Percentiles rank a stretch among this genome's conserved stretches.
phyloP scores from a whole-genome alignment of 2,797 vertebrate species.

The Halcyon chelicuti region DNA sequence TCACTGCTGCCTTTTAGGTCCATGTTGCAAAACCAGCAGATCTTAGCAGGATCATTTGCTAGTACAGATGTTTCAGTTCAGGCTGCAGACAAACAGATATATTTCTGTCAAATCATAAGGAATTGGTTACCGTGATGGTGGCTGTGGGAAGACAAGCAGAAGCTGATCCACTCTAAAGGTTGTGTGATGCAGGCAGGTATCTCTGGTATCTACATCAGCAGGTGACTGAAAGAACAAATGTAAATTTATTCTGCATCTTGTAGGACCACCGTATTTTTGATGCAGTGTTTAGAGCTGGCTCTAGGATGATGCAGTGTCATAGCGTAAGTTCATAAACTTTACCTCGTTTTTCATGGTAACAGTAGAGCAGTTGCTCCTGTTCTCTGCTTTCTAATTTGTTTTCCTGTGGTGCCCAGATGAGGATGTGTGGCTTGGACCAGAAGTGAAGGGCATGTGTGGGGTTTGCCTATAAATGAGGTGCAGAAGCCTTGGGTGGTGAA shows the following conservation, averaged over 20 bases:
- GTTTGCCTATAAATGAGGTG: background rate
- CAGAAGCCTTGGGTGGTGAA: background rate
- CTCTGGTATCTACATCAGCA: background rate
- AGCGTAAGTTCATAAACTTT: background rate
- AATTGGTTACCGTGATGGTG: background rate
- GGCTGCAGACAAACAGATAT: background rate
- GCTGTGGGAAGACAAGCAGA: background rate
- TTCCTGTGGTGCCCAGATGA: background rate
- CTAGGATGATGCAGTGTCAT: background rate
- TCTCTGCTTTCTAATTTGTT: background rate
- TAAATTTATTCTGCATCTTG: background rate
- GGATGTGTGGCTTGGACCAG: accelerated
- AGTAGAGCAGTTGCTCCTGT: background rate
- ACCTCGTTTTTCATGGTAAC: background rate
- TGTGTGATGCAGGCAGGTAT: background rate
- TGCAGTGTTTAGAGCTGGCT: background rate
- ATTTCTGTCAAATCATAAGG: background rate
- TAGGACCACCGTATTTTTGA: background rate
- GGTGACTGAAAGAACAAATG: background rate
- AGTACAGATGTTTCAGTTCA: background rate
- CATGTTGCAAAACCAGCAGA: background rate
- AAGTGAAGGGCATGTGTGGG: background rate
- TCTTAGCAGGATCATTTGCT: background rate
- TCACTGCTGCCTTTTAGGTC: background rate
- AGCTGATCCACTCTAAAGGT: background rate